Evolutionary conservation across 2,888 invertebrate genomes (phyloP).

Genomic region (Apamea sordens): DNA sequence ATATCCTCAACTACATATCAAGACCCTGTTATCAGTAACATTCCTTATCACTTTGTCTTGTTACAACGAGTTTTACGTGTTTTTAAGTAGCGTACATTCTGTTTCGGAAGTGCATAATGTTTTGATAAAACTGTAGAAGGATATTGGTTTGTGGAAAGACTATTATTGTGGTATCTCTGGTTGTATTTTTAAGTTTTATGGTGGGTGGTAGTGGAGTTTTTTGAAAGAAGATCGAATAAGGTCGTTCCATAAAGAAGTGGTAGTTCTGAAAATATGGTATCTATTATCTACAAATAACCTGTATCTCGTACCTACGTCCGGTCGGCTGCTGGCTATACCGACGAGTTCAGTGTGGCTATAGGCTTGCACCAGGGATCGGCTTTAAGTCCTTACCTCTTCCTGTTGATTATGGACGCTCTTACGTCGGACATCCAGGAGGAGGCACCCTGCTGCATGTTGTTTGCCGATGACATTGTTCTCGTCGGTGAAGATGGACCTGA

Average conservation of each 20-base stretch:
- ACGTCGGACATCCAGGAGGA: no score
- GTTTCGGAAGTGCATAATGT: slow-evolving; percentile 40
- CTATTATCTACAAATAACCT: no score
- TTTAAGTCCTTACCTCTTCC: no score
- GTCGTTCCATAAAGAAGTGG: neutral
- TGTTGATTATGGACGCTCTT: no score
- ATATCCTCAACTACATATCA: slow-evolving; percentile 43
- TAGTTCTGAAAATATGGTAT: neutral
- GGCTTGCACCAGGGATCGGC: no score
- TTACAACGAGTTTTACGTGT: slow-evolving; percentile 60
- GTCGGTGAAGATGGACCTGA: no score
- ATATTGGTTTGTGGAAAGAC: slow-evolving; percentile 32
- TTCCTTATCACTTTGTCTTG: slow-evolving; percentile 55
- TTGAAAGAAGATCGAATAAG: neutral
- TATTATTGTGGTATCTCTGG: slow-evolving; percentile 23
- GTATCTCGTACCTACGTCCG: no score
- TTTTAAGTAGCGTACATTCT: slow-evolving; percentile 31
- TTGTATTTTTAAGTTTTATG: slow-evolving; percentile 26
- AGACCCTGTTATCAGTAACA: slow-evolving; percentile 48
- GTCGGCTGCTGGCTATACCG: no score
- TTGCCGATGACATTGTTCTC: no score
- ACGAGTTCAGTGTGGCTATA: no score
- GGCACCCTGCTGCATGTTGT: no score
- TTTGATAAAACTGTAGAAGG: slow-evolving; percentile 47
- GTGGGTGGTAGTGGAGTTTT: neutral